phyloP scores from a whole-genome alignment of 2,888 invertebrate genomes.

The Synanthedon andrenaeformis region DNA sequence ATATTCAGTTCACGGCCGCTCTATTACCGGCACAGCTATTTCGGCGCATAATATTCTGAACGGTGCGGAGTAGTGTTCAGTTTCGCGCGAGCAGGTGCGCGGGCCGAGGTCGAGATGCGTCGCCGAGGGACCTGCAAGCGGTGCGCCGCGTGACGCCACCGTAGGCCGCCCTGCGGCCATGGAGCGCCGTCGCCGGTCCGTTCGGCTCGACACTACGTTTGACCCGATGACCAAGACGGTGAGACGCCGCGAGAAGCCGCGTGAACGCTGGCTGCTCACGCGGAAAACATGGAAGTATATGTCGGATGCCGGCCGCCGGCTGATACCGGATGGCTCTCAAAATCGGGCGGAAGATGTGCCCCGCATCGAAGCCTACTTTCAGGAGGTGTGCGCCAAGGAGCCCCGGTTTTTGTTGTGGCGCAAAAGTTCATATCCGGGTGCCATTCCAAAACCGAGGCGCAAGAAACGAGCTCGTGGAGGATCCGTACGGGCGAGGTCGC shows the following conservation, averaged over 20 bases:
- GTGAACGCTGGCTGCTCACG: constrained; percentile 89
- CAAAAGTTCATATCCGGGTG: constrained; percentile 85
- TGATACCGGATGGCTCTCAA: constrained; percentile 84
- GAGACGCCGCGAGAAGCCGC: constrained; percentile 70
- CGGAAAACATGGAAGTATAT: constrained; percentile 93
- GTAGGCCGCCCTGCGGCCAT: constrained; percentile 41
- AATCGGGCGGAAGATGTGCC: constrained; percentile 82
- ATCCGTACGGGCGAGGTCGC: constrained; percentile 75
- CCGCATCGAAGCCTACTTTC: constrained; percentile 86
- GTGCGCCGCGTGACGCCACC: constrained; percentile 9
- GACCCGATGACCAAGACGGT: constrained; percentile 71
- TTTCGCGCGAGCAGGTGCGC: constrained; percentile 59
- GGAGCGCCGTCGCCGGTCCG: constrained; percentile 46
- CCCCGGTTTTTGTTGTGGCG: constrained; percentile 85
- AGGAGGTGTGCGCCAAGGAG: constrained; percentile 83
- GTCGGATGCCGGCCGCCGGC: constrained; percentile 89
- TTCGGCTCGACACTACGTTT: constrained; percentile 55
- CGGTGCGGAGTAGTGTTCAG: constrained; percentile 55
- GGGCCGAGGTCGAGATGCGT: constrained; percentile 35
- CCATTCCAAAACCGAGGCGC: constrained; percentile 70
- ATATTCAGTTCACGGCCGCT: constrained; percentile 66
- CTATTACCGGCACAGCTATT: constrained; percentile 62
- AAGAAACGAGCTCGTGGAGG: constrained; percentile 73
- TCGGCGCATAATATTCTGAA: constrained; percentile 57
- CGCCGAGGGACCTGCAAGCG: constrained; percentile 13